Conservation (phyloP, 2,888 invertebrate genomes). For the Cheilosia impressa region DNA sequence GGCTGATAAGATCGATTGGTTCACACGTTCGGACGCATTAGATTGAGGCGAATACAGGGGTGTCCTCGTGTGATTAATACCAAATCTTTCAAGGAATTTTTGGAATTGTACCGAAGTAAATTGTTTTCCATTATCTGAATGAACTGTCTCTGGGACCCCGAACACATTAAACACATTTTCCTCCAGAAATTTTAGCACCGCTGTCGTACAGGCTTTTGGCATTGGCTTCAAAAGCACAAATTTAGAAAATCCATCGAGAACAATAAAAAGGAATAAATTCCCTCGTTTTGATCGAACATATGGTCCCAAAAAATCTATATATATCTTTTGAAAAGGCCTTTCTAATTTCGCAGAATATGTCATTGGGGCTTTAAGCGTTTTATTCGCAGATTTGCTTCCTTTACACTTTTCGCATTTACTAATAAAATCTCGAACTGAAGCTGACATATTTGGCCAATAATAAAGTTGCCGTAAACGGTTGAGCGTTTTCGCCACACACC, state of each 20-base stretch:
- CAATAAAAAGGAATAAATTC: background rate
- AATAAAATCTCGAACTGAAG: background rate
- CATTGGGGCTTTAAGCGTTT: conserved; percentile 22
- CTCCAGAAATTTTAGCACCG: background rate
- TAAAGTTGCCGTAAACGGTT: background rate
- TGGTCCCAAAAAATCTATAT: conserved; percentile 7
- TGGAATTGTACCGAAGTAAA: background rate
- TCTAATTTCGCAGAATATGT: background rate
- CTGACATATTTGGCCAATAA: conserved; percentile 6
- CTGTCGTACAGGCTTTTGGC: background rate
- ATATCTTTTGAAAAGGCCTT: conserved; percentile 13
- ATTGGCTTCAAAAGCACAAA: conserved; percentile 30
- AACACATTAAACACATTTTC: background rate
- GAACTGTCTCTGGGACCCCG: conserved; percentile 25
- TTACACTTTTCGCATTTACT: background rate
- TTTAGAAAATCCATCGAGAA: conserved; percentile 5
- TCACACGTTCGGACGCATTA: conserved; percentile 20
- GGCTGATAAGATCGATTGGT: conserved; percentile 47
- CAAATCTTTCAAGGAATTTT: background rate
- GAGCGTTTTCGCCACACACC: conserved; percentile 1
- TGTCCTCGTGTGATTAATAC: background rate
- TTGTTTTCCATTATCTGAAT: conserved; percentile 30
- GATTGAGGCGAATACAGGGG: conserved; percentile 16
- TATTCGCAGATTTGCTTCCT: background rate
- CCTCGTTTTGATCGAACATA: background rate